These are phyloP conservation scores for Rotaria magnacalcarata DNA, from an alignment of 2,888 invertebrate species.

Conservation along the genomic window DNA sequence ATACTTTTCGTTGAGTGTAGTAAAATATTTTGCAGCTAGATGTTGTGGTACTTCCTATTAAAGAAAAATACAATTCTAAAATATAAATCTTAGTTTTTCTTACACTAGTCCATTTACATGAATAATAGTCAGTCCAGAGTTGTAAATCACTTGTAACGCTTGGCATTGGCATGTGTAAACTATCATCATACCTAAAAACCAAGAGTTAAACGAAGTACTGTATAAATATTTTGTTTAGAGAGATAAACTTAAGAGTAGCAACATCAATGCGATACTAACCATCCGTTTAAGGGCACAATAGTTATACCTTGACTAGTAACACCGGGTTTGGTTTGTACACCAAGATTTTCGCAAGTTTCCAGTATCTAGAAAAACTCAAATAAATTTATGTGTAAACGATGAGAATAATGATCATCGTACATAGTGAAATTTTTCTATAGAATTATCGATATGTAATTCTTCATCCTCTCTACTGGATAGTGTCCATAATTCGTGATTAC, in stretches of 20 bases:
- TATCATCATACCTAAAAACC: slow-evolving; percentile 14
- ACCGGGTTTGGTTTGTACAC: neutral
- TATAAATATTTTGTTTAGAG: no score
- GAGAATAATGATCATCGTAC: neutral
- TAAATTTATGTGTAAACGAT: neutral
- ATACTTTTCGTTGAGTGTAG: neutral
- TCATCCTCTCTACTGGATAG: neutral
- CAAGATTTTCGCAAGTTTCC: neutral
- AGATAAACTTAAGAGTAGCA: no score
- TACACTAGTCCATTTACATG: neutral
- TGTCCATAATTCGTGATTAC: slow-evolving; percentile 28
- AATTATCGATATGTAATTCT: neutral
- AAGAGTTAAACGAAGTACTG: no score
- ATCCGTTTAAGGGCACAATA: neutral
- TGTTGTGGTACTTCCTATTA: neutral
- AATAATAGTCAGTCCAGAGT: neutral
- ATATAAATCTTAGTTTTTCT: no score
- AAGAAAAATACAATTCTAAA: neutral
- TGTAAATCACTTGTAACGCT: neutral
- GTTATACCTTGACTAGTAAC: slow-evolving; percentile 7
- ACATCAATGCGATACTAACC: neutral
- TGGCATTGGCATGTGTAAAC: neutral
- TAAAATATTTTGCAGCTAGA: slow-evolving; percentile 18
- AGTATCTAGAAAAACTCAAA: neutral
- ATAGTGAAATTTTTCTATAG: neutral